phyloP scores from a whole-genome alignment of 2,888 invertebrate genomes.

The Rugalucina vietnamica region DNA sequence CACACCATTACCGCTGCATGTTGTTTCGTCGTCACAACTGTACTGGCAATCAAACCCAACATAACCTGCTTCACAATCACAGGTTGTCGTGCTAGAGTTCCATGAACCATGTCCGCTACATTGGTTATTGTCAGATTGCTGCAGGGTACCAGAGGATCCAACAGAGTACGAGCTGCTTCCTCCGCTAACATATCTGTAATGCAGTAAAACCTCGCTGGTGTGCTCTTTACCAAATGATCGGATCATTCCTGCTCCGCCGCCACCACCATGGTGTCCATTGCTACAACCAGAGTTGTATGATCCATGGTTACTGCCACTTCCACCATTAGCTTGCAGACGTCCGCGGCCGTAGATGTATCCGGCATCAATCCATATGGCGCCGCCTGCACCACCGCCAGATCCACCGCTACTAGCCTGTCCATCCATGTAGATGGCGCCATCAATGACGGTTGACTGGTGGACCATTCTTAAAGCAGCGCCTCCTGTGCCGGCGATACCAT shows the following conservation, averaged over 20 bases:
- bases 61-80: constrained; percentile 67
- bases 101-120: constrained; percentile 69
- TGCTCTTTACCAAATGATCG: constrained; percentile 61
- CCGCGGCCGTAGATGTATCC: constrained; percentile 74
- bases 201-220: constrained; percentile 63
- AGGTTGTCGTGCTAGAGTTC: constrained; percentile 57
- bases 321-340: constrained; percentile 62
- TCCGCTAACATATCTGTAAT: constrained; percentile 52
- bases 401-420: constrained; percentile 60
- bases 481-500: constrained; percentile 60
- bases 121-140: constrained; percentile 37
- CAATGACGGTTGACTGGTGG: constrained; percentile 54
- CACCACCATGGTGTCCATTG: constrained; percentile 67
- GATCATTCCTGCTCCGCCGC: constrained; percentile 73
- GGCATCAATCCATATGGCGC: constrained; percentile 74
- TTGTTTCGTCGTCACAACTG: constrained; percentile 50
- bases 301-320: constrained; percentile 47
- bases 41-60: constrained; percentile 74
- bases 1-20: constrained; percentile 66
- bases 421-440: constrained; percentile 64
- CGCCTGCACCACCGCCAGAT: constrained; percentile 74
- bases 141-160: constrained; percentile 47
- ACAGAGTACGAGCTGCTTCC: constrained; percentile 51
- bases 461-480: constrained; percentile 64
- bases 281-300: constrained; percentile 29